Evolutionary conservation across 2,797 vertebrate genomes (phyloP).

Genomic region (Meda fulgida): DNA sequence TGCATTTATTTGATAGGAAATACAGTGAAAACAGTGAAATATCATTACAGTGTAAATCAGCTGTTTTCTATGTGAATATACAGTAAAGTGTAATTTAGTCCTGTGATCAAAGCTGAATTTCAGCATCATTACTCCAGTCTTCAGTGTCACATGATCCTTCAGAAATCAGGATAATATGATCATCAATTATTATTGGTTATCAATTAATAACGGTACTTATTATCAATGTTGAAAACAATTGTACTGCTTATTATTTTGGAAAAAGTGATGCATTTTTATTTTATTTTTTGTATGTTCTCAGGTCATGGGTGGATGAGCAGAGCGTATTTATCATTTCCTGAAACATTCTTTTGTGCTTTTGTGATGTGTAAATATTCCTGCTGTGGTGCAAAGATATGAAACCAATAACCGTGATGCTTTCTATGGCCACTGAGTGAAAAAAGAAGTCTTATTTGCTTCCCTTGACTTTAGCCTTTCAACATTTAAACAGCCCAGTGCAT

Average conservation of each 20-base stretch:
- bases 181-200: too few relatives aligned
- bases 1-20: neutral
- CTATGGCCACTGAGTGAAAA: neutral
- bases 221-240: too few relatives aligned
- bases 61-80: neutral
- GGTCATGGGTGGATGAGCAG: neutral
- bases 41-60: neutral
- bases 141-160: too few relatives aligned
- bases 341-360: neutral
- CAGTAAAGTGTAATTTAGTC: neutral
- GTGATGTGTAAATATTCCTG: neutral
- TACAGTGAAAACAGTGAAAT: neutral
- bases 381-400: slow-evolving; percentile 9
- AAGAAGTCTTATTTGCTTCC: too few relatives aligned
- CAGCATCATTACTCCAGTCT: too few relatives aligned
- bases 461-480: too few relatives aligned
- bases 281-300: neutral
- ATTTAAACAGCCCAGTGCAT: too few relatives aligned
- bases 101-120: too few relatives aligned
- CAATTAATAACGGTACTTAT: too few relatives aligned
- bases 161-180: too few relatives aligned
- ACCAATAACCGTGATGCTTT: neutral
- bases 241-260: neutral
- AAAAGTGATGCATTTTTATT: neutral
- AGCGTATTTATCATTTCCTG: neutral